phyloP scores from a whole-genome alignment of 2,113 vertebrate species.

The Noctilio leporinus region DNA sequence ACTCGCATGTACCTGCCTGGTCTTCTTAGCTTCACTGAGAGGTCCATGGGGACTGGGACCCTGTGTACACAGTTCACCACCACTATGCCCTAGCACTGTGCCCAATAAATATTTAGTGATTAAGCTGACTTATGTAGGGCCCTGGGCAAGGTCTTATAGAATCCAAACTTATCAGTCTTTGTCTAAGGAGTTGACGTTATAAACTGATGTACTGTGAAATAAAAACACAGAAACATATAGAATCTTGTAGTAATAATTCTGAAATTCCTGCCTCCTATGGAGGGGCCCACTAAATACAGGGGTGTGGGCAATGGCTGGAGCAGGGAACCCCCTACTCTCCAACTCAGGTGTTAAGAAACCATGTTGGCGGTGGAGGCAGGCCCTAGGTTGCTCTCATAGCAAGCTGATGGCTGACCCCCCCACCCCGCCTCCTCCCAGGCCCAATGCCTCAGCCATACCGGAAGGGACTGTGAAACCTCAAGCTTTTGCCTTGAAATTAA shows the following conservation, averaged over 20 bases:
- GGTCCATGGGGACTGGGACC: neutral
- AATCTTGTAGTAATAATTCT: neutral
- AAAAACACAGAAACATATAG: neutral
- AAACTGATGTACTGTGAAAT: neutral
- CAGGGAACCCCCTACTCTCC: neutral
- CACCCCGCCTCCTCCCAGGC: neutral
- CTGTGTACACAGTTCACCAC: neutral
- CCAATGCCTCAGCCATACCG: neutral
- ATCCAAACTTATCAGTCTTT: neutral
- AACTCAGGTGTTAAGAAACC: neutral
- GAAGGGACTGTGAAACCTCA: constrained; percentile 35
- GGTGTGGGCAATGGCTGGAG: neutral
- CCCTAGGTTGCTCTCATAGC: neutral
- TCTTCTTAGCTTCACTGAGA: neutral
- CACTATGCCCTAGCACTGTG: neutral
- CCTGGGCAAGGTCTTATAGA: neutral
- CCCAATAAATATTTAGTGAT: neutral
- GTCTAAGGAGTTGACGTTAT: neutral
- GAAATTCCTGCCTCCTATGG: neutral
- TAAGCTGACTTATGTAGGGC: neutral
- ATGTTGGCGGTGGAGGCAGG: neutral
- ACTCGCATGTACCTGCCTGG: neutral
- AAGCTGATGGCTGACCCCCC: neutral
- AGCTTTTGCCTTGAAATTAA: constrained; percentile 63
- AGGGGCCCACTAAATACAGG: neutral